These are phyloP conservation scores for Ennomos quercinarius DNA, from an alignment of 2,888 invertebrate genomes.

Conservation along the genomic window DNA sequence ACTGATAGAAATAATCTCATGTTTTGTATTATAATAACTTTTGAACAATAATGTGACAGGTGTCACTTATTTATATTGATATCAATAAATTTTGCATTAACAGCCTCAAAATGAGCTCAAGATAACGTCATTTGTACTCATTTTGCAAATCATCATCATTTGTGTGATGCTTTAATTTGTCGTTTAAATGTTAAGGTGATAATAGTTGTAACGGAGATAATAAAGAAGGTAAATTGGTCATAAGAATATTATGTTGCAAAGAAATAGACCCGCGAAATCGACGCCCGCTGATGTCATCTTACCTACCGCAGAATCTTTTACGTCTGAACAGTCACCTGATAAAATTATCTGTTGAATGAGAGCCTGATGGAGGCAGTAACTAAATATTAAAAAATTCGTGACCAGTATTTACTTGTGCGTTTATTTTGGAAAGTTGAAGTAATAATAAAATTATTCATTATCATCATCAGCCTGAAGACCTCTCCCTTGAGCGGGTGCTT, in stretches of 20 bases:
- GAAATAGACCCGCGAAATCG: neutral
- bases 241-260: neutral
- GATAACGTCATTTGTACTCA: slow-evolving; percentile 7
- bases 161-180: slow-evolving; percentile 22
- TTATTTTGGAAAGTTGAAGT: too few species aligned
- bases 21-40: slow-evolving; percentile 8
- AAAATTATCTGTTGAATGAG: too few species aligned
- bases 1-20: too few species aligned
- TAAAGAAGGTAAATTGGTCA: slow-evolving; percentile 1
- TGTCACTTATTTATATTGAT: slow-evolving; percentile 9
- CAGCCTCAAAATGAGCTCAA: slow-evolving; percentile 2
- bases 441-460: too few species aligned
- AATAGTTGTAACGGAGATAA: slow-evolving; percentile 7
- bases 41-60: slow-evolving; percentile 18
- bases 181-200: slow-evolving; percentile 23
- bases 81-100: slow-evolving; percentile 23
- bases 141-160: slow-evolving; percentile 15
- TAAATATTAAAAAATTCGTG: too few species aligned
- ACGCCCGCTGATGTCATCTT: neutral
- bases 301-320: too few species aligned
- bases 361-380: too few species aligned
- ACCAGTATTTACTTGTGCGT: too few species aligned
- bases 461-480: too few species aligned
- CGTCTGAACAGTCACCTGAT: too few species aligned
- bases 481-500: too few species aligned